Conservation (phyloP, 2,888 invertebrate genomes). For the Drosophila suboccidentalis region DNA sequence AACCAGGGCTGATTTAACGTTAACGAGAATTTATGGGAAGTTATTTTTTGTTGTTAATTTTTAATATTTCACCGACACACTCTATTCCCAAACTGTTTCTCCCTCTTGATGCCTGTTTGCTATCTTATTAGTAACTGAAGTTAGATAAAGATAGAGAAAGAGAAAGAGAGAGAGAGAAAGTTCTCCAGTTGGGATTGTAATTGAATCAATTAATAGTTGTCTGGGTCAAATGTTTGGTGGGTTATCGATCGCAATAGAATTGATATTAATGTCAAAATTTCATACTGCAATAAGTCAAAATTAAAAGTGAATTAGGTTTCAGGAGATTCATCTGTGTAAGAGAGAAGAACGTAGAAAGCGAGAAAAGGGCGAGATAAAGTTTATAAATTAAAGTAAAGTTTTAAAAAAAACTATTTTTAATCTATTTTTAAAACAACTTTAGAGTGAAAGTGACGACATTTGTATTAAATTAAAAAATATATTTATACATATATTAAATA, state of each 20-base stretch:
- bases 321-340: background rate
- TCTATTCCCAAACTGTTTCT: slow-evolving; percentile 10
- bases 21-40: slow-evolving; percentile 82
- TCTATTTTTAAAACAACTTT: no score
- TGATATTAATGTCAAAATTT: slow-evolving; percentile 70
- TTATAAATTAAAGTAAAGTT: background rate
- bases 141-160: slow-evolving; percentile 5
- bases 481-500: no score
- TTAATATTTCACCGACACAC: slow-evolving; percentile 66
- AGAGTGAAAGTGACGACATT: no score
- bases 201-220: slow-evolving; percentile 71
- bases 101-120: slow-evolving; percentile 48
- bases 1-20: slow-evolving; percentile 35
- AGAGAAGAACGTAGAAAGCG: background rate
- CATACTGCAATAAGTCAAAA: slow-evolving; percentile 73
- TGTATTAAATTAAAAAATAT: no score
- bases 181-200: slow-evolving; percentile 49
- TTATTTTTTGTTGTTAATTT: slow-evolving; percentile 79
- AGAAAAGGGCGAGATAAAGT: background rate
- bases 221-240: slow-evolving; percentile 49
- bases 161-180: slow-evolving; percentile 4
- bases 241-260: slow-evolving; percentile 54
- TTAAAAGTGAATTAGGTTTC: slow-evolving; percentile 33
- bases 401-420: no score
- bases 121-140: slow-evolving; percentile 52